Base-by-base conservation (phyloP, 35 echinoderm and acorn worm genomes). In the Ophiothrix spiculata region DNA sequence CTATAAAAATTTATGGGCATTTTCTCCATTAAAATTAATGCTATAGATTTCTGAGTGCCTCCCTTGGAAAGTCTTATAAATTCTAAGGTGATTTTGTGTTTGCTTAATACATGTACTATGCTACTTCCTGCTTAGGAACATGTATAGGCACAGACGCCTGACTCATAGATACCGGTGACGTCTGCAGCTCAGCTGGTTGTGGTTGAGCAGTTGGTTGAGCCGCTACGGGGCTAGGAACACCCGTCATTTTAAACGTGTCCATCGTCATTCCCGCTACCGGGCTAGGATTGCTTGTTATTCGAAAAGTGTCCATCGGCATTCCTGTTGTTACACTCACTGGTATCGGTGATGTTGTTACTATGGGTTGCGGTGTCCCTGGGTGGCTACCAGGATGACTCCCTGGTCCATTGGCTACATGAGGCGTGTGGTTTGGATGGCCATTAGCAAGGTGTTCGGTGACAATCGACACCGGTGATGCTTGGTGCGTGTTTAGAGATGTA, bases 361-460 rank as follows among this genome's bases (percentile, higher is more conserved):
- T 54, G 54, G 81, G 63, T 32, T 63, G 54, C 14, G 81, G 56
- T 17, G 81, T 84, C 32, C 81, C 81, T n/a, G n/a, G n/a, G n/a
- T n/a, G n/a, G n/a, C n/a, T n/a, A n/a, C n/a, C n/a, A n/a, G n/a
- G n/a, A n/a, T n/a, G n/a, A n/a, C n/a, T n/a, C n/a, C n/a, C n/a
- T 6, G 60, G 60, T 15, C 29, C 16, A 69, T 25, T 69, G 25
- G n/a, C n/a, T n/a, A n/a, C n/a, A n/a, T n/a, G n/a, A n/a, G 60
- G 23, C 25, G 23, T 69, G 23, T 69, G 60, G 29, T 28, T 69
- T 15, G 81, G 54, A 60, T 84, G 81, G 10, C 81, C 81, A 35
- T 84, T 84, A 19, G 81, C 81, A 36, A 84, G 54, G 21, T 84
- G 81, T 60, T 84, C 81, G 37, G 81, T 56, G 54, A 54, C 81